phyloP scores from a whole-genome alignment of 2,113 vertebrate species.

The Tapirus terrestris region DNA sequence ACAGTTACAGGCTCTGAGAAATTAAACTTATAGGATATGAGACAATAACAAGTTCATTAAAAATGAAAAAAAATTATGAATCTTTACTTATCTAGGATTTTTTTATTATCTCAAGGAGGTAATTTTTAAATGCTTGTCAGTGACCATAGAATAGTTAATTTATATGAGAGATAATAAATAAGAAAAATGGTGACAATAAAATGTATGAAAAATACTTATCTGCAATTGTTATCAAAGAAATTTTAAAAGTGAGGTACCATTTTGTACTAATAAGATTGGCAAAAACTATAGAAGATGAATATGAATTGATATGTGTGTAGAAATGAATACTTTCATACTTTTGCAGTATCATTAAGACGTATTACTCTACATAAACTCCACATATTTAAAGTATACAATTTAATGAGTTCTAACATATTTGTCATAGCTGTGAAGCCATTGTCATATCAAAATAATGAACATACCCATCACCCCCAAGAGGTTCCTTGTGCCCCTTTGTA shows the following conservation, averaged over 20 bases:
- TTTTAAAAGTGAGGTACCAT: not conserved
- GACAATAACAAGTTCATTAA: not conserved
- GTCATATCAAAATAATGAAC: constrained; percentile 42
- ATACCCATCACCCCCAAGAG: not conserved
- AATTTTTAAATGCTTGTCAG: constrained; percentile 3
- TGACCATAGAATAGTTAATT: constrained; percentile 7
- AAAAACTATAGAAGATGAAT: not conserved
- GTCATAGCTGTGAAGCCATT: constrained; percentile 23
- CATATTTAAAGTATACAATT: constrained; percentile 56
- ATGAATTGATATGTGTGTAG: not conserved
- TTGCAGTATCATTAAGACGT: constrained; percentile 40
- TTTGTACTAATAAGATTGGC: not conserved
- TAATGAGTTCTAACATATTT: constrained; percentile 56
- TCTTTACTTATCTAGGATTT: not conserved
- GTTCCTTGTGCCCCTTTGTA: constrained; percentile 8
- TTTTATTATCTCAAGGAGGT: not conserved
- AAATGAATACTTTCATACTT: constrained; percentile 19
- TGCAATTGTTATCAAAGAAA: not conserved
- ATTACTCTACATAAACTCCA: not conserved
- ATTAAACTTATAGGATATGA: constrained; percentile 24
- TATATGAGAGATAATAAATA: not conserved
- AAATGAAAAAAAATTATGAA: constrained; percentile 19
- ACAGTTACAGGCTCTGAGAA: not conserved
- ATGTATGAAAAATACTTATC: not conserved
- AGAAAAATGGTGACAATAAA: not conserved